A percentile compares a stretch with the other conserved stretches of the same genome.
phyloP scores from a whole-genome alignment of 2,113 vertebrate genomes.

The Bubo blakistoni region DNA sequence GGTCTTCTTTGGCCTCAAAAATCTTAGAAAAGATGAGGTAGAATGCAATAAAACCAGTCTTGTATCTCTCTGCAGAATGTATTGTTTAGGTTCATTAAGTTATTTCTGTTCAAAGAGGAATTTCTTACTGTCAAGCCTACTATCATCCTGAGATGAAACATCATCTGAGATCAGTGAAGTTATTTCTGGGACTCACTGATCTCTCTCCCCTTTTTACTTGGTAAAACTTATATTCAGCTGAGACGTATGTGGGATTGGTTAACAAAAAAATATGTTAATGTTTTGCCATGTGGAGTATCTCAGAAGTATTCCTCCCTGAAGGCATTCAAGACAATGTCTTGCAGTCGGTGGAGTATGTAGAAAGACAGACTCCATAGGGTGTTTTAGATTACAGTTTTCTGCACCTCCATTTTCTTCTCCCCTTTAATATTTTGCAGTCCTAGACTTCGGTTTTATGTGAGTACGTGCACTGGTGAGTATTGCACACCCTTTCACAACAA shows the following conservation, averaged over 20 bases:
- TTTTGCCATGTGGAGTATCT: background rate
- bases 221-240: background rate
- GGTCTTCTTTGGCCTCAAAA: constrained; percentile 4
- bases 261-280: background rate
- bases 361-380: background rate
- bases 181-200: background rate
- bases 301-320: background rate
- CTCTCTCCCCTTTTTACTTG: background rate
- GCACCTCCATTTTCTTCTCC: background rate
- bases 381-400: background rate
- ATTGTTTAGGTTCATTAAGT: background rate
- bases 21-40: background rate
- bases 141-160: background rate
- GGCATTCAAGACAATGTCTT: background rate
- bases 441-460: background rate
- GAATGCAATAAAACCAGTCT: background rate
- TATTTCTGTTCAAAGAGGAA: background rate
- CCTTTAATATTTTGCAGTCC: background rate
- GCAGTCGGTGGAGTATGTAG: too few species aligned
- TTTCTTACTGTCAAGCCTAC: background rate
- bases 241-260: background rate
- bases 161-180: background rate
- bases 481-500: background rate
- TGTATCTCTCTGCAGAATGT: background rate
- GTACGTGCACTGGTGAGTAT: accelerated